Evolutionary conservation across 53 echinoderm and acorn worm species (phyloP).

Genomic region (Pentamera pediparva): DNA sequence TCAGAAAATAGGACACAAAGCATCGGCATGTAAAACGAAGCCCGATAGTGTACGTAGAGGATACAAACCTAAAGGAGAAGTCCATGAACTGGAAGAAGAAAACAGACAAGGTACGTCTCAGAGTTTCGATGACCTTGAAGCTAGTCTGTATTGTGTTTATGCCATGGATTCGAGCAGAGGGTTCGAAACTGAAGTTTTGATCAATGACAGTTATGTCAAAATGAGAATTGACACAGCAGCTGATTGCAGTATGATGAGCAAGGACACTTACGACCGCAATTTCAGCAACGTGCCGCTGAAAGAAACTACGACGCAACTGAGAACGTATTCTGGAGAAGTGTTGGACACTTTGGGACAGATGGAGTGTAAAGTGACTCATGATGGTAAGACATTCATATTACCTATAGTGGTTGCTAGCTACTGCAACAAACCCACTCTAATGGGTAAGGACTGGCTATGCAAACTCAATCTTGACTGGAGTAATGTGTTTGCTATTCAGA

Average conservation of each 20-base stretch:
- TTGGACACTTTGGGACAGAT: conserved; percentile 40
- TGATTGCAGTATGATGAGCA: not conserved
- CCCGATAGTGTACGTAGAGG: not conserved
- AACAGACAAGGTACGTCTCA: not conserved
- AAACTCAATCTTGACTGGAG: conserved; percentile 38
- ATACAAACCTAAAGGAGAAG: not conserved
- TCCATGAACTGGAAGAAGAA: not conserved
- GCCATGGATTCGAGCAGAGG: not conserved
- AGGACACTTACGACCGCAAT: conserved; percentile 25
- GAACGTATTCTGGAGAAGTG: conserved; percentile 42
- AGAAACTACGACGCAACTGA: conserved; percentile 1
- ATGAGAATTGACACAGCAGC: conserved; percentile 2
- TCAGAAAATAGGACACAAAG: not conserved
- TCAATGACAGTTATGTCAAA: not conserved
- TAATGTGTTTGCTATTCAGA: conserved; percentile 2
- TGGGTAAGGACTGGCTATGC: conserved; percentile 50
- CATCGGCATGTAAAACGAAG: not conserved
- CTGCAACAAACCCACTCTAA: conserved; percentile 20
- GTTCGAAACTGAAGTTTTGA: not conserved
- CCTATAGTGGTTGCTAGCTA: conserved; percentile 29
- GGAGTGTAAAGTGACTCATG: conserved; percentile 17
- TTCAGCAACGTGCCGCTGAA: conserved; percentile 18
- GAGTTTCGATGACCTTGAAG: not conserved
- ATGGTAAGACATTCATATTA: conserved; percentile 20
- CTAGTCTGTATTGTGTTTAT: not conserved